Evolutionary conservation across 2,888 invertebrate genomes (phyloP).

Genomic region (Harmothoe impar): DNA sequence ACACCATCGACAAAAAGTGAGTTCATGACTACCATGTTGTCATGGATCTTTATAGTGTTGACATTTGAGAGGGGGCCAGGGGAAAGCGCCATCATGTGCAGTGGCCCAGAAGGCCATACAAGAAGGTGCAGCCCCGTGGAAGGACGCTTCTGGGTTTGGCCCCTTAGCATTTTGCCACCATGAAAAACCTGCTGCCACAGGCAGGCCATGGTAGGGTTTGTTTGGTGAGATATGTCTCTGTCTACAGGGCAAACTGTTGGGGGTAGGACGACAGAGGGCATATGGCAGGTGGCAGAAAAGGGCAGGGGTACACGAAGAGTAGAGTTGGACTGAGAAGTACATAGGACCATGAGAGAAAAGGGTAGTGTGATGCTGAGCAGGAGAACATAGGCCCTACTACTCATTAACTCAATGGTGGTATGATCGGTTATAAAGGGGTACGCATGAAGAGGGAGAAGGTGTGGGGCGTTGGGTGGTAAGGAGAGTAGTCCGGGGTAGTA

Average conservation of each 20-base stretch:
- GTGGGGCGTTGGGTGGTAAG: too few species aligned
- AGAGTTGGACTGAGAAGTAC: too few species aligned
- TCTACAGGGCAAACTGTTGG: neutral
- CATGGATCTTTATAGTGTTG: conserved; percentile 25
- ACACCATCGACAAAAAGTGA: conserved; percentile 29
- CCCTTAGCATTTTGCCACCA: neutral
- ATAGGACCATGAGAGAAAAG: too few species aligned
- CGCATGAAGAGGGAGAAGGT: too few species aligned
- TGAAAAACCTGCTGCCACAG: neutral
- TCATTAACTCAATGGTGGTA: too few species aligned
- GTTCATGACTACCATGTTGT: conserved; percentile 26
- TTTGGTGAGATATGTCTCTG: neutral
- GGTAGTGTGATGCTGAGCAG: too few species aligned
- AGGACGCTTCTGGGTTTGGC: conserved; percentile 18
- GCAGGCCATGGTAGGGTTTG: neutral
- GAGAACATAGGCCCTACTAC: too few species aligned
- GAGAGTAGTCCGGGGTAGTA: too few species aligned
- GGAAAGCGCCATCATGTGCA: neutral
- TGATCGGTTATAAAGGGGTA: too few species aligned
- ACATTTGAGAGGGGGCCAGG: conserved; percentile 9
- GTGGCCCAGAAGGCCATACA: neutral
- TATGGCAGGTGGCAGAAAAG: neutral
- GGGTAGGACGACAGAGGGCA: too few species aligned
- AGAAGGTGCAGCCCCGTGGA: neutral
- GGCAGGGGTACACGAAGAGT: too few species aligned